Base-by-base conservation (phyloP, 2,888 invertebrate genomes). In the Philereme transversata region DNA sequence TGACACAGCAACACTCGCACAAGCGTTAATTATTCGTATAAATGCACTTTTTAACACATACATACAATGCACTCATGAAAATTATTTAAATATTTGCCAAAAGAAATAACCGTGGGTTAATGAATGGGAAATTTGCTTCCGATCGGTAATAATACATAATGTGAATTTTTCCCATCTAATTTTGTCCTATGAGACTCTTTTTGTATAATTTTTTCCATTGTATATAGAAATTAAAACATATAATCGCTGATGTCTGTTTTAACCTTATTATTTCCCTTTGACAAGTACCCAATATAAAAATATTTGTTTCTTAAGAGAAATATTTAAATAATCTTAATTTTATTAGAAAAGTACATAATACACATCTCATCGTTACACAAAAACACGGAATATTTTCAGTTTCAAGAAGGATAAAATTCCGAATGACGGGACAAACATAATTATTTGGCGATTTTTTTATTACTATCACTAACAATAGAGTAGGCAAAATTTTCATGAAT, bases 1-100 rank as follows among this genome's bases (percentile, higher is more conserved):
- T 82, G 84, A 87, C 87, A 86, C 86, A 72, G 81, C 79, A 71
- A 72, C 81, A 76, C 77, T 73, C 83, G 74, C 75, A 67, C 80
- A 86, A 86, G 86, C 83, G 79, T 81, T 79, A 49, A 74, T 74
- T 76, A 68, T 77, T 78, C 71, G 77, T 78, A 76, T 87, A 88
- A 88, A 88, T 88, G 86, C 88, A 86, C 72, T 79, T 78, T 77
- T 76, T 59, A 72, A 62, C 64, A 71, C 66, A 67, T 64, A 69
- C 64, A 65, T 63, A 72, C 68, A 70, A 61, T 34, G 50, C 49
- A 57, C 51, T 45, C 8, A 43, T 52, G 62, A 60, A 62, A 52
- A 62, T 60, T 63, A 62, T 62, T 52, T 57, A 53, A 66, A 47
- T 64, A 65, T 55, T 52, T 34, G 50, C 40, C 11, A 7, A 33